Percentiles rank a stretch among this genome's conserved stretches.
Evolutionary conservation across 2,113 vertebrate genomes (phyloP).

Genomic region (Paralichthys olivaceus): DNA sequence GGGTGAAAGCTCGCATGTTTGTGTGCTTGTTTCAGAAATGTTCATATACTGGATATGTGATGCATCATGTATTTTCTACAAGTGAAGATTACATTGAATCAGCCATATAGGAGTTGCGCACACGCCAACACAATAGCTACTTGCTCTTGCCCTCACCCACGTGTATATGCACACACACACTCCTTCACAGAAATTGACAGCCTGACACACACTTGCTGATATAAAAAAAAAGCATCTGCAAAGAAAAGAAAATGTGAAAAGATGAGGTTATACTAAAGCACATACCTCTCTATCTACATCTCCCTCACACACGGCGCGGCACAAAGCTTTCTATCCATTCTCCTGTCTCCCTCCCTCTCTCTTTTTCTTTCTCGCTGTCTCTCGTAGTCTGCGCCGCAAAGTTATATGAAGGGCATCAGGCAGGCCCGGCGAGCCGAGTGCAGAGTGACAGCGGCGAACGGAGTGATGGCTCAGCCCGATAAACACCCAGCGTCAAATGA

Average conservation of each 20-base stretch:
- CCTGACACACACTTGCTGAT: slow-evolving; percentile 67
- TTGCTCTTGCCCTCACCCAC: slow-evolving; percentile 68
- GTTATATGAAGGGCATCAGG: slow-evolving; percentile 99
- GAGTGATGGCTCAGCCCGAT: slow-evolving; percentile 99
- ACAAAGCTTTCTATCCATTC: slow-evolving; percentile 66
- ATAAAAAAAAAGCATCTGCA: slow-evolving; percentile 54
- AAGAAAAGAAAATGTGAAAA: slow-evolving; percentile 65
- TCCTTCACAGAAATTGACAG: slow-evolving; percentile 69
- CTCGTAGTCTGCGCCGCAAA: slow-evolving; percentile 91
- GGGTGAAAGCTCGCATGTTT: slow-evolving; percentile 26
- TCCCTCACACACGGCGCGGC: slow-evolving; percentile 46
- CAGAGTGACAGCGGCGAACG: slow-evolving; percentile 99
- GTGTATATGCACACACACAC: slow-evolving; percentile 30
- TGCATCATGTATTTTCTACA: slow-evolving; percentile 61
- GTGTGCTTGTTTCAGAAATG: slow-evolving; percentile 22
- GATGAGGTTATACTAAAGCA: slow-evolving; percentile 68
- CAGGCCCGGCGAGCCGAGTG: slow-evolving; percentile 98
- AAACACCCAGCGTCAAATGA: slow-evolving; percentile 99
- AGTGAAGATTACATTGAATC: slow-evolving; percentile 88
- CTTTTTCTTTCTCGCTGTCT: slow-evolving; percentile 46
- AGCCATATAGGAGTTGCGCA: slow-evolving; percentile 86
- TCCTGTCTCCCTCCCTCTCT: slow-evolving; percentile 45
- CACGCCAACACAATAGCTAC: slow-evolving; percentile 68
- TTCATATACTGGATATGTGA: slow-evolving; percentile 6
- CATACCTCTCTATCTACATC: slow-evolving; percentile 75